Evolutionary conservation across 2,888 invertebrate species (phyloP), one percentile per base, ranked within the genome.

Genomic region (Andrena haemorrhoa): DNA sequence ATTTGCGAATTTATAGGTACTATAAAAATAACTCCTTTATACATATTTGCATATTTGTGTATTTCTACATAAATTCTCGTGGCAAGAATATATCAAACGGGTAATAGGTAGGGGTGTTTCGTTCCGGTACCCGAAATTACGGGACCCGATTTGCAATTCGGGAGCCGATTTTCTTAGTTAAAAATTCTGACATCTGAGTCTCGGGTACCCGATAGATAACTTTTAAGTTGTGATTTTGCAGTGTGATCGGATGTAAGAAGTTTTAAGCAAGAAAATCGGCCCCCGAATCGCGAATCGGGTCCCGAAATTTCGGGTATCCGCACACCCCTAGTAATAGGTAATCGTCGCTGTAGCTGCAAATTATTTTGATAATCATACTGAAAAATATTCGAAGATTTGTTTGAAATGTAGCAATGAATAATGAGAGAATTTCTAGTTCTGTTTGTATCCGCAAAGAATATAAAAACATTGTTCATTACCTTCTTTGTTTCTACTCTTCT

Each of bases 401-500:
- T 5, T 20, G 16, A 65, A 64, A 69, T 23, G 12, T 26, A 23
- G 3, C 47, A 64, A 78, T 60, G 16, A 65, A 47, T 58, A 49
- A 16, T 3, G 8, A 56, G 31, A 47, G n/a, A 29, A 35, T 26
- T 5, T 29, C 47, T 77, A 35, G 35, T 35, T 49, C 41, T 47
- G 8, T 16, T 49, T 47, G 33, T 53, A 69, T 5, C 51, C 2
- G 29, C n/a, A 51, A 64, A 35, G 20, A 23, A 66, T 31, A 66
- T 20, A 33, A 26, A 70, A 80, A 58, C 66, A 73, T 61, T 20
- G 68, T 58, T 72, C 23, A 60, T 89, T 95, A 98, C 98, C 98
- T 97, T 98, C 98, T 95, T 98, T 98, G 94, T 97, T 97, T 94
- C 97, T 96, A 91, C 96, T 97, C 94, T 97, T 98, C 95, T 97